Percentiles rank a stretch among this genome's conserved stretches.
These are phyloP conservation scores for Calidris pygmaea DNA, from an alignment of 2,113 vertebrate species.

Conservation along the genomic window DNA sequence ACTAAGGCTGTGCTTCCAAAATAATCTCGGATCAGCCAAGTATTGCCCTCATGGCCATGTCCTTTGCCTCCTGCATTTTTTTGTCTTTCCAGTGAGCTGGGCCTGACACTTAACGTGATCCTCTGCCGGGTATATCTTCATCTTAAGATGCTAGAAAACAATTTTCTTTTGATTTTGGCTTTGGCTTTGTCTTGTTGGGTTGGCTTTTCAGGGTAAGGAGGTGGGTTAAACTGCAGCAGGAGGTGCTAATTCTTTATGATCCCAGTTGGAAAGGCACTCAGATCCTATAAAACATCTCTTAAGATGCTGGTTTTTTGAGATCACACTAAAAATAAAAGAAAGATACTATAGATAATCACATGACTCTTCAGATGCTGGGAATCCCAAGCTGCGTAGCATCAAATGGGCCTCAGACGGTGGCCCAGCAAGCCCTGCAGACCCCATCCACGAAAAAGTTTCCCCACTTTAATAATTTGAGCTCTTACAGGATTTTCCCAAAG, in stretches of 20 bases:
- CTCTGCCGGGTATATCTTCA: background rate
- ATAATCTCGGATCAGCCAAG: background rate
- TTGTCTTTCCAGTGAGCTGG: background rate
- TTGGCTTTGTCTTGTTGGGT: background rate
- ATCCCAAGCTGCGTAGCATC: rapidly evolving
- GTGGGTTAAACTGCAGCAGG: background rate
- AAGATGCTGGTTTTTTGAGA: background rate
- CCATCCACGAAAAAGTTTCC: background rate
- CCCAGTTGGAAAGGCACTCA: background rate
- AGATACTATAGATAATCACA: background rate
- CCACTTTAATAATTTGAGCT: background rate
- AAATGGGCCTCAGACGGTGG: rapidly evolving
- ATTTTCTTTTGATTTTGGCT: background rate
- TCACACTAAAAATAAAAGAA: background rate
- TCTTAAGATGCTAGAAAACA: background rate
- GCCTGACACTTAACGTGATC: background rate
- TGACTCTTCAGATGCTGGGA: background rate
- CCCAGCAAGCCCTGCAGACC: background rate
- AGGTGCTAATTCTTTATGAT: background rate
- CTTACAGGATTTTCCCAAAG: background rate
- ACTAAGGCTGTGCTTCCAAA: background rate
- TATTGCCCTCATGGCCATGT: background rate
- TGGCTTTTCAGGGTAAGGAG: background rate
- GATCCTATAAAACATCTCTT: background rate
- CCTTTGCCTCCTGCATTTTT: background rate